Percentiles rank a stretch among this genome's conserved stretches.
Conservation (phyloP, 2,888 invertebrate species). For the Crioceris asparagi region DNA sequence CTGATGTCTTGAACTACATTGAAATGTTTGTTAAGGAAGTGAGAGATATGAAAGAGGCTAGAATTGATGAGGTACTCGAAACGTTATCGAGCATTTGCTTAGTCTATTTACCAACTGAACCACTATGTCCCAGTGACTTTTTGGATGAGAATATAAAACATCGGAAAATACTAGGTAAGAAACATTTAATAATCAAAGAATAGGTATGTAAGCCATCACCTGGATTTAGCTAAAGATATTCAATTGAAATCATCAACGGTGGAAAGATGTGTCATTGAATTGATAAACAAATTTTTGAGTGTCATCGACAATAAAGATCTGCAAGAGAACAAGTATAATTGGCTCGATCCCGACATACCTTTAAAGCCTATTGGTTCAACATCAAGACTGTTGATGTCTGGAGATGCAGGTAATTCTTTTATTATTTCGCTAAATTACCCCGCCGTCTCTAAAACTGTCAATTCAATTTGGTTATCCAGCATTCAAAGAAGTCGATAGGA, state of each 20-base stretch:
- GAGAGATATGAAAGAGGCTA: constrained; percentile 62
- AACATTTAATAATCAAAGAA: background rate
- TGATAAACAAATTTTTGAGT: constrained; percentile 65
- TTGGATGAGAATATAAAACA: constrained; percentile 51
- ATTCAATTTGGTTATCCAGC: constrained; percentile 41
- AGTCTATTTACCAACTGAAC: constrained; percentile 49
- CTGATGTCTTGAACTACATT: constrained; percentile 47
- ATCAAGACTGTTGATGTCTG: constrained; percentile 43
- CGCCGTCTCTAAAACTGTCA: background rate
- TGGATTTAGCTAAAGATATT: constrained; percentile 37
- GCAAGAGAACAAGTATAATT: constrained; percentile 49
- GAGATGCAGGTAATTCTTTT: constrained; percentile 43
- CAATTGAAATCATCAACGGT: constrained; percentile 53
- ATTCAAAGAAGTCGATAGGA: constrained; percentile 53
- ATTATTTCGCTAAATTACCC: background rate
- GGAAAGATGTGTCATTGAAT: constrained; percentile 65
- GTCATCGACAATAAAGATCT: constrained; percentile 49
- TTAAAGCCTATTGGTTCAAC: constrained; percentile 50
- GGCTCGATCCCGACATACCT: constrained; percentile 53
- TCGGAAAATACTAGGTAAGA: constrained; percentile 42
- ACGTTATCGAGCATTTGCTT: constrained; percentile 51
- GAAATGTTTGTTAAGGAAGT: constrained; percentile 57
- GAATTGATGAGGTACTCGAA: constrained; percentile 57
- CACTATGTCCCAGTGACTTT: constrained; percentile 52
- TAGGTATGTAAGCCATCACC: background rate